A percentile compares a stretch with the other conserved stretches of the same genome.
These are phyloP conservation scores for Drosophila subquinaria DNA, from an alignment of 2,888 invertebrate genomes.

Conservation along the genomic window DNA sequence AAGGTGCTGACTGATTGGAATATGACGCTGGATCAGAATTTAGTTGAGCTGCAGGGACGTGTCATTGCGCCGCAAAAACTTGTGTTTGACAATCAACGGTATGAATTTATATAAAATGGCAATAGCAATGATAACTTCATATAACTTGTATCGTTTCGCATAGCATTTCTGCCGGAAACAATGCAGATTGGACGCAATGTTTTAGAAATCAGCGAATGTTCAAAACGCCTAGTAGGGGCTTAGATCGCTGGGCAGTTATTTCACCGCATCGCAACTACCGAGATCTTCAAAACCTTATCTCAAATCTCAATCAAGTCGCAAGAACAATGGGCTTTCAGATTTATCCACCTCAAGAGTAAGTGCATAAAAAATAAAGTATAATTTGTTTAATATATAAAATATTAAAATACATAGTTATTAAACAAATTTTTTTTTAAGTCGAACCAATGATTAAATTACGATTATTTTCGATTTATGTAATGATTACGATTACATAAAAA, in stretches of 20 bases:
- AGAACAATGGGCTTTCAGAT: conserved; percentile 86
- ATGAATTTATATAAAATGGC: conserved; percentile 17
- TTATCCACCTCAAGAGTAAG: conserved; percentile 85
- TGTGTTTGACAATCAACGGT: conserved; percentile 85
- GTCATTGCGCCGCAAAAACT: conserved; percentile 89
- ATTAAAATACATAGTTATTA: no score
- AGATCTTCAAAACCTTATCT: conserved; percentile 78
- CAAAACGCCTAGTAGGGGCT: conserved; percentile 77
- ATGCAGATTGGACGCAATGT: conserved; percentile 92
- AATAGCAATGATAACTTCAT: neutral
- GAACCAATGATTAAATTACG: no score
- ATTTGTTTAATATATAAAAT: no score
- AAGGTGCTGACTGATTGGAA: conserved; percentile 91
- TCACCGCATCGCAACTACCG: conserved; percentile 70
- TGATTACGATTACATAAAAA: no score
- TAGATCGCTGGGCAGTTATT: conserved; percentile 86
- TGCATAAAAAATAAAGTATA: neutral
- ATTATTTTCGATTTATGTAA: no score
- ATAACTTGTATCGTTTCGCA: neutral
- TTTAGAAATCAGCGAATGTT: conserved; percentile 87
- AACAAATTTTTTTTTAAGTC: no score
- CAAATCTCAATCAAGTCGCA: conserved; percentile 84
- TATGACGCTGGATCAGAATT: conserved; percentile 87
- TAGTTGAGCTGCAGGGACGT: conserved; percentile 89
- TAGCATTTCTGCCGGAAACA: conserved; percentile 86